These are phyloP conservation scores for Geotrypetes seraphini DNA, from an alignment of 2,797 vertebrate species.

Conservation along the genomic window DNA sequence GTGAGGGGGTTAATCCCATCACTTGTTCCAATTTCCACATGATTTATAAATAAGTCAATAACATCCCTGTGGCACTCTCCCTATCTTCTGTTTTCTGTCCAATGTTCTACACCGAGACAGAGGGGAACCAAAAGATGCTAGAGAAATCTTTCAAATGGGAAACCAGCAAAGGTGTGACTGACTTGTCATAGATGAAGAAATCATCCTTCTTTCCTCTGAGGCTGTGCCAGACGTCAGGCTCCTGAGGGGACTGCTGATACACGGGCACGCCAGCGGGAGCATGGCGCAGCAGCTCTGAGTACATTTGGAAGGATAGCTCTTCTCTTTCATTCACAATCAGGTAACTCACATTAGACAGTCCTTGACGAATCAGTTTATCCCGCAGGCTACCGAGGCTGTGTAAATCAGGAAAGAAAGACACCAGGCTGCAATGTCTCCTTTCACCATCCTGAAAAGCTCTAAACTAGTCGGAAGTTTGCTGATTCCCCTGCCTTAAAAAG, in stretches of 20 bases:
- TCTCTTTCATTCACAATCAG: conserved; percentile 73
- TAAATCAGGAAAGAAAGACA: neutral
- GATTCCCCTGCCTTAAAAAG: no score
- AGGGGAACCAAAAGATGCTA: no score
- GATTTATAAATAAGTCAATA: no score
- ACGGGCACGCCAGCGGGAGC: conserved; percentile 58
- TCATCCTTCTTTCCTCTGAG: conserved; percentile 50
- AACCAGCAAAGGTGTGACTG: conserved; percentile 3
- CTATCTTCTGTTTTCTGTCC: no score
- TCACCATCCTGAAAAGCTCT: no score
- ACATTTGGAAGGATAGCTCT: conserved; percentile 60
- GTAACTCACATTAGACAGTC: conserved; percentile 48
- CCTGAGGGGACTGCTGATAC: conserved; percentile 59
- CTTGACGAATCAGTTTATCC: conserved; percentile 53
- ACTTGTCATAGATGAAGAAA: conserved; percentile 47
- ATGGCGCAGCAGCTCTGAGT: conserved; percentile 58
- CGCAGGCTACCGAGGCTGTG: conserved; percentile 61
- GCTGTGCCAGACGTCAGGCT: conserved; percentile 67
- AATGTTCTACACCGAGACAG: no score
- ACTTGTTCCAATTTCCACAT: no score
- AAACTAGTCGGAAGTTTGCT: no score
- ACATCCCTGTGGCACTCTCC: no score
- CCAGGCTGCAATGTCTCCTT: no score
- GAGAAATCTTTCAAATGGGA: no score
- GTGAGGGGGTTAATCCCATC: no score